A percentile compares a stretch with the other conserved stretches of the same genome.
Conservation (phyloP, 2,113 vertebrate species). For the Sturnira hondurensis region DNA sequence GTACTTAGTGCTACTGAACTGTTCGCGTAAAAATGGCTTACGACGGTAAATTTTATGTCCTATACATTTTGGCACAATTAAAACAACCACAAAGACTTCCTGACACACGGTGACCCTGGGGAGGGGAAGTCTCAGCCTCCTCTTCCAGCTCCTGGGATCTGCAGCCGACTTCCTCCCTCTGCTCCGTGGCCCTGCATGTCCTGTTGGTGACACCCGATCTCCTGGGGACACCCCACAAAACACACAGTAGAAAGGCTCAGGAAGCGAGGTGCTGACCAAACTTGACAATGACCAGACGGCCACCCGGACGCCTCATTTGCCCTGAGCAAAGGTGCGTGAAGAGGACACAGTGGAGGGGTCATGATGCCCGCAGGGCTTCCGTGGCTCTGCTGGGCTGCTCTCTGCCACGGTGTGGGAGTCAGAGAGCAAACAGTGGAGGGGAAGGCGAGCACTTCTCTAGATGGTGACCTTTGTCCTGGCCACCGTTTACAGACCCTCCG, state of each 20-base stretch:
- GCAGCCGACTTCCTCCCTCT: neutral
- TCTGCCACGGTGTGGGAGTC: neutral
- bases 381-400: fast-evolving
- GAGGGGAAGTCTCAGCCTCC: neutral
- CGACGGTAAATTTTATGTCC: neutral
- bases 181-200: fast-evolving
- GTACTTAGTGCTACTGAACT: neutral
- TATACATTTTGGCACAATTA: neutral
- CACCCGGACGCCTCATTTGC: neutral
- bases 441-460: neutral
- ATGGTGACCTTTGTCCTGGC: fast-evolving
- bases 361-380: fast-evolving
- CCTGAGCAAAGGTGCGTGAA: neutral
- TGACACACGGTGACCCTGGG: fast-evolving
- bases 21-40: neutral
- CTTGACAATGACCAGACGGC: no score
- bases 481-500: neutral
- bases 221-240: neutral
- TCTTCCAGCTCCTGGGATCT: neutral
- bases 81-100: no score
- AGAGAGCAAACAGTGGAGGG: fast-evolving
- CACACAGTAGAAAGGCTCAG: fast-evolving
- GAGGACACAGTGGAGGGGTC: fast-evolving
- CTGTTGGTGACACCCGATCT: neutral
- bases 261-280: neutral